Evolutionary conservation across 2,888 invertebrate genomes (phyloP).

Genomic region (Proisotoma minuta): DNA sequence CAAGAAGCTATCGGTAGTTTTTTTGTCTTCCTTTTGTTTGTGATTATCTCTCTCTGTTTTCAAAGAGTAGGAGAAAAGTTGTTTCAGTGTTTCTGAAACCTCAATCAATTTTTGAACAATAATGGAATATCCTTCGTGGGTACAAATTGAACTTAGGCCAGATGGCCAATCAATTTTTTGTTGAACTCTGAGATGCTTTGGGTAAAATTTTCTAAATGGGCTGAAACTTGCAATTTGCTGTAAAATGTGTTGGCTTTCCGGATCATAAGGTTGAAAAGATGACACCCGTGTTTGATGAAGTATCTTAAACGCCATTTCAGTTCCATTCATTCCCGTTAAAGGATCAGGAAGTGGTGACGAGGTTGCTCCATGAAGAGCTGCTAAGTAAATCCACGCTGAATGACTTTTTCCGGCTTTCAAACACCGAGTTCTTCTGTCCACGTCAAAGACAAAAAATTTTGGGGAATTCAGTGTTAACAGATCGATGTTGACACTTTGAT

Average conservation of each 20-base stretch:
- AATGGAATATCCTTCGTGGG: constrained; percentile 26
- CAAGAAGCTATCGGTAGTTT: not conserved
- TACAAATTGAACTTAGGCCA: constrained; percentile 3
- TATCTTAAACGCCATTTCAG: constrained; percentile 31
- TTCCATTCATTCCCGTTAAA: constrained; percentile 31
- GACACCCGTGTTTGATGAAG: constrained; percentile 23
- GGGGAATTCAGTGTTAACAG: not conserved
- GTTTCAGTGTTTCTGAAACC: not conserved
- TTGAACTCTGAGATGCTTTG: constrained; percentile 18
- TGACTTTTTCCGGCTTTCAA: constrained; percentile 25
- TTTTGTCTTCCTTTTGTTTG: not conserved
- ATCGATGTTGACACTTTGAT: not conserved
- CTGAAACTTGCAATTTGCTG: constrained; percentile 11
- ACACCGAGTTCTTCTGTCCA: constrained; percentile 7
- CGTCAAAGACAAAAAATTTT: constrained; percentile 11
- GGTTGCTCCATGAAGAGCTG: constrained; percentile 25
- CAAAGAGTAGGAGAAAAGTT: not conserved
- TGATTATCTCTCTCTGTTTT: not conserved
- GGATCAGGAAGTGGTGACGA: constrained; percentile 26
- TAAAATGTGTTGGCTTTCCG: constrained; percentile 10
- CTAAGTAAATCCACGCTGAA: constrained; percentile 30
- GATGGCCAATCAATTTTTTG: constrained; percentile 13
- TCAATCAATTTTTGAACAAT: constrained; percentile 20
- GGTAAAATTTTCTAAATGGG: constrained; percentile 24
- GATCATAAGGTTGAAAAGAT: constrained; percentile 30